These are phyloP conservation scores for Hoplostethus atlanticus DNA, from an alignment of 2,797 vertebrate genomes.

Conservation along the genomic window DNA sequence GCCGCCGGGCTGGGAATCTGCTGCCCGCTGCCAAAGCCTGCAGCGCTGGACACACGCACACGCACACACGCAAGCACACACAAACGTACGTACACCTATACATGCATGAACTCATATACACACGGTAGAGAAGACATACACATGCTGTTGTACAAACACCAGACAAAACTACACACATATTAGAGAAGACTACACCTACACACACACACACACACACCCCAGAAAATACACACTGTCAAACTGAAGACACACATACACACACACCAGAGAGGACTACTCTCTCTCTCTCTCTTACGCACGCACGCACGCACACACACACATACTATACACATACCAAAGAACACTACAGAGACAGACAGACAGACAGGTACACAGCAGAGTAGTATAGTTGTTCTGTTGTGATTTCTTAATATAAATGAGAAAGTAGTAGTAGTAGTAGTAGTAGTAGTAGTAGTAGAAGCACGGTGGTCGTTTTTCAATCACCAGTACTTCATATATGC, in stretches of 20 bases:
- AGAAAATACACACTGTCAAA: too few relatives aligned
- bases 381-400: too few relatives aligned
- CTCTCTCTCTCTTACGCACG: not conserved
- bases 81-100: not conserved
- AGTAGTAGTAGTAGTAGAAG: too few relatives aligned
- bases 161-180: not conserved
- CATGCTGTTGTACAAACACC: too few relatives aligned
- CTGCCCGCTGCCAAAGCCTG: not conserved
- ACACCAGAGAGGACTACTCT: not conserved
- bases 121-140: not conserved
- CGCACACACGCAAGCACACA: not conserved
- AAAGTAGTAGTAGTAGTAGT: too few relatives aligned
- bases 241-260: not conserved
- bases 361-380: too few relatives aligned
- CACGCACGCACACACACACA: not conserved
- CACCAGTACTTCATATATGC: too few relatives aligned
- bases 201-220: not conserved
- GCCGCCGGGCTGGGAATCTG: conserved; percentile 25
- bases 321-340: too few relatives aligned
- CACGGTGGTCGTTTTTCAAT: too few relatives aligned
- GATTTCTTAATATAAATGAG: too few relatives aligned
- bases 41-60: not conserved
- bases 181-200: not conserved
- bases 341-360: too few relatives aligned
- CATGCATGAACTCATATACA: not conserved